Base-by-base conservation (phyloP, 2,113 vertebrate genomes). In the Tachuris rubrigastra region DNA sequence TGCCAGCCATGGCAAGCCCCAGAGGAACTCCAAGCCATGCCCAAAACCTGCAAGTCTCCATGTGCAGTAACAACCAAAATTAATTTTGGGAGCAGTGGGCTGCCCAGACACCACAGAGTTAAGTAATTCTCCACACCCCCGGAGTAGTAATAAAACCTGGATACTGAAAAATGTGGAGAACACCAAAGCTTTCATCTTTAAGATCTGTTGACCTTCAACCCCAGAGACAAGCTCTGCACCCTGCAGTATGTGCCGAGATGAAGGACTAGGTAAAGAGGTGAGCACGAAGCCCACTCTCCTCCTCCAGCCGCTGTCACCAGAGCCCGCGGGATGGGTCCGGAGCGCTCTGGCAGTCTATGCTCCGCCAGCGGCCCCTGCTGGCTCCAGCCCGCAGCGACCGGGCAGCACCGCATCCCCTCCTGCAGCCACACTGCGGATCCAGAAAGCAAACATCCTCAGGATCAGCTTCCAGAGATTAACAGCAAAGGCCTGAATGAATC, bases 291-390 rank as follows among this genome's bases (percentile, higher is more conserved):
- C 56, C 1, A 1, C 37, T 14, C 39, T 24, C 27, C 10, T 20
- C 5, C 35, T 15, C 27, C 14, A n/a, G 9, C n/a, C 15, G 16
- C 55, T 4, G 42, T 5, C 73, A 12, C 27, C 5, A 52, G 25
- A 12, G 67, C n/a, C 65, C 16, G 25, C 5, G 11, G 0, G 0
- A 46, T 2, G 5, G 25, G 17, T 50, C 49, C 1, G 2, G 22
- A 74, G 28, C 0, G 0, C 0, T 18, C 4, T 1, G 9, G 13
- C 30, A 62, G 21, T 13, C 9, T 31, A 59, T 25, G 78, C 46
- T 86, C 79, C 85, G 31, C 69, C 88, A 86, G 60, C 83, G 88
- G 93, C 87, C 85, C 66, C 95, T 95, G 82, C 94, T 92, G 89
- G 93, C 35, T 65, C 37, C 63, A 19, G 69, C 21, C 25, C 46